phyloP scores from a whole-genome alignment of 2,888 invertebrate genomes.

The Spicauda simplicius region DNA sequence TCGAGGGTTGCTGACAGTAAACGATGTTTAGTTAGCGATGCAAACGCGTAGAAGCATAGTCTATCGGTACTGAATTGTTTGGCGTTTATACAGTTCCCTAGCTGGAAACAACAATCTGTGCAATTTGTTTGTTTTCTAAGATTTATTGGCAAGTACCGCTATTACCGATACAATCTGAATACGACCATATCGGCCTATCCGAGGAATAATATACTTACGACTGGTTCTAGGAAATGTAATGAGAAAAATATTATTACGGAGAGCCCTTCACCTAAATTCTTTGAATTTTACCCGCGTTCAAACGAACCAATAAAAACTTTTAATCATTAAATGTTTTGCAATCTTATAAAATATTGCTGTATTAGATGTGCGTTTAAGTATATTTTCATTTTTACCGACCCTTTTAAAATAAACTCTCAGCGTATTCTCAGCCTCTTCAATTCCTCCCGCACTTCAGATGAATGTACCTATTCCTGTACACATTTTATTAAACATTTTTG shows the following conservation, averaged over 20 bases:
- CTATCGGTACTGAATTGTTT: slow-evolving; percentile 50
- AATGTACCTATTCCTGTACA: slow-evolving; percentile 18
- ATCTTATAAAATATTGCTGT: not conserved
- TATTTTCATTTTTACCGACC: slow-evolving; percentile 5
- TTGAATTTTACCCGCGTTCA: no score
- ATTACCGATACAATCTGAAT: slow-evolving; percentile 14
- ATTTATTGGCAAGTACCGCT: slow-evolving; percentile 30
- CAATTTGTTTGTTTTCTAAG: slow-evolving; percentile 38
- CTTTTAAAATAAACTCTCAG: slow-evolving; percentile 14
- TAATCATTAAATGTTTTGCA: slow-evolving; percentile 1
- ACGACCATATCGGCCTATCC: not conserved
- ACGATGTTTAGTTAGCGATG: slow-evolving; percentile 72
- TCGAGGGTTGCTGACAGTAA: slow-evolving; percentile 78
- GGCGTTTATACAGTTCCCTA: slow-evolving; percentile 44
- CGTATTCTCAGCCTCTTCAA: slow-evolving; percentile 13
- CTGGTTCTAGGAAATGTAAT: no score
- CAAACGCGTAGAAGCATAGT: slow-evolving; percentile 59
- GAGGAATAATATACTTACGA: not conserved
- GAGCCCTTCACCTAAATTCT: no score
- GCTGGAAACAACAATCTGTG: slow-evolving; percentile 36
- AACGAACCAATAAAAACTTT: not conserved
- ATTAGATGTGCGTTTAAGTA: not conserved
- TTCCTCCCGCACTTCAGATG: slow-evolving; percentile 11
- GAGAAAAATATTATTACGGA: no score
- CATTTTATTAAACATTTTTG: slow-evolving; percentile 25